phyloP scores from a whole-genome alignment of 2,113 vertebrate species.

The Tauraco erythrolophus region DNA sequence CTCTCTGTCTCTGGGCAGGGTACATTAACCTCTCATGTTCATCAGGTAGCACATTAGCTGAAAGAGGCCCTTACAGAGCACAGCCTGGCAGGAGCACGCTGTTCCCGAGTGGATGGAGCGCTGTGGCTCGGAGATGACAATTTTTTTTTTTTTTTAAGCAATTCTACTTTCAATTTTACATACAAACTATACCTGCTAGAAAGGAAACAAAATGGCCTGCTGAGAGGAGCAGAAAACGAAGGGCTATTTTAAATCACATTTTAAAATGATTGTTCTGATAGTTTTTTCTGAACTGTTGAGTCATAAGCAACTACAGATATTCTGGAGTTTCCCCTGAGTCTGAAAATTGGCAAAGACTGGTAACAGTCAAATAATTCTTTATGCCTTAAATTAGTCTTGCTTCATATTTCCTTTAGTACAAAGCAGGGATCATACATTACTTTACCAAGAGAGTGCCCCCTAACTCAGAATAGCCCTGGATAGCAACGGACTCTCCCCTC shows the following conservation, averaged over 20 bases:
- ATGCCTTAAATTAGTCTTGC: not conserved
- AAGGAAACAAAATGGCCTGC: not conserved
- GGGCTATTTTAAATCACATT: constrained; percentile 16
- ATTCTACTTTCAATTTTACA: not conserved
- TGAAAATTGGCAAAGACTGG: not conserved
- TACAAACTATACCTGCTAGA: not conserved
- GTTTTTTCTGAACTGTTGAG: not conserved
- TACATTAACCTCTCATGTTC: not conserved
- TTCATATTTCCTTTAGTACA: not conserved
- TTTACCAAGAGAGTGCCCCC: not conserved
- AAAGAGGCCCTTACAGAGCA: not conserved
- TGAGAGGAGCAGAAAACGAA: constrained; percentile 38
- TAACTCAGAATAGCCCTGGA: not conserved
- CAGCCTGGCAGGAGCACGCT: not conserved
- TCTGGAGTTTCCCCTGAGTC: not conserved
- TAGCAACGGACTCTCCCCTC: not conserved
- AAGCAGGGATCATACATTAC: not conserved
- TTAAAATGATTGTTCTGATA: not conserved
- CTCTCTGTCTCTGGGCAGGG: not conserved
- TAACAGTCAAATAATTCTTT: not conserved
- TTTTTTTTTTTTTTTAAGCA: not conserved
- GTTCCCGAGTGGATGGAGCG: not conserved
- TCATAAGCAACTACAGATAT: not conserved
- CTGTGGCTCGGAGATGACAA: not conserved
- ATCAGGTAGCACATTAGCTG: not conserved